phyloP scores from a whole-genome alignment of 1,140 invertebrate species.

The Venustaconcha ellipsiformis region DNA sequence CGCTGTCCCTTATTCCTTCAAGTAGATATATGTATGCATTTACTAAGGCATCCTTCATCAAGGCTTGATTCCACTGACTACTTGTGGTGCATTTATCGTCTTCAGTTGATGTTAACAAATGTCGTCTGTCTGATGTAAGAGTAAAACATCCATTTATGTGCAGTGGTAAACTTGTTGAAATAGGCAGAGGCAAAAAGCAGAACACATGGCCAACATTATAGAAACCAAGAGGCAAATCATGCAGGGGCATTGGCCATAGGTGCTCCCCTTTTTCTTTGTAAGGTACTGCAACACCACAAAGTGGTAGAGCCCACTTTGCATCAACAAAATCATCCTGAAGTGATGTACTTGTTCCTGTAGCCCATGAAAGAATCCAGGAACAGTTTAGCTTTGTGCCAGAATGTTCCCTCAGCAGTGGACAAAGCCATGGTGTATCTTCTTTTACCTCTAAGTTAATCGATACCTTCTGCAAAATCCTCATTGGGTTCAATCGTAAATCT shows the following conservation, averaged over 20 bases:
- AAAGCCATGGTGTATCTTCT: too few species aligned
- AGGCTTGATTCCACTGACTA: constrained; percentile 7
- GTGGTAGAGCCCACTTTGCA: constrained; percentile 6
- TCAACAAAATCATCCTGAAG: neutral
- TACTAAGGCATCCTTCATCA: constrained; percentile 16
- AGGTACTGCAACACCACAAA: constrained; percentile 18
- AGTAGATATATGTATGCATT: constrained; percentile 9
- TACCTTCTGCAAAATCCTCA: too few species aligned
- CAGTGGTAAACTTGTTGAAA: constrained; percentile 43
- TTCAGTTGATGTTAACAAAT: constrained; percentile 25
- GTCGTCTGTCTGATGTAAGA: constrained; percentile 40
- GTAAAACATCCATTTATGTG: constrained; percentile 54
- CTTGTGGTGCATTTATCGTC: constrained; percentile 35
- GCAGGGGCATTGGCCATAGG: neutral
- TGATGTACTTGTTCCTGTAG: constrained; percentile 2
- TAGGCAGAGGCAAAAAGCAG: constrained; percentile 51
- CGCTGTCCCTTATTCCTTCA: too few species aligned
- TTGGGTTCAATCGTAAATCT: too few species aligned
- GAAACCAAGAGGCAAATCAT: constrained; percentile 8
- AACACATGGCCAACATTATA: constrained; percentile 34
- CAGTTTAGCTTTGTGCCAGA: too few species aligned
- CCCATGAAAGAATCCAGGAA: constrained; percentile 14
- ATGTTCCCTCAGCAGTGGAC: too few species aligned
- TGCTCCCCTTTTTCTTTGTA: neutral
- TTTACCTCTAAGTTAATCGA: too few species aligned